These are phyloP conservation scores for Drosophila gunungcola DNA, from an alignment of 1,140 invertebrate species.

Conservation along the genomic window DNA sequence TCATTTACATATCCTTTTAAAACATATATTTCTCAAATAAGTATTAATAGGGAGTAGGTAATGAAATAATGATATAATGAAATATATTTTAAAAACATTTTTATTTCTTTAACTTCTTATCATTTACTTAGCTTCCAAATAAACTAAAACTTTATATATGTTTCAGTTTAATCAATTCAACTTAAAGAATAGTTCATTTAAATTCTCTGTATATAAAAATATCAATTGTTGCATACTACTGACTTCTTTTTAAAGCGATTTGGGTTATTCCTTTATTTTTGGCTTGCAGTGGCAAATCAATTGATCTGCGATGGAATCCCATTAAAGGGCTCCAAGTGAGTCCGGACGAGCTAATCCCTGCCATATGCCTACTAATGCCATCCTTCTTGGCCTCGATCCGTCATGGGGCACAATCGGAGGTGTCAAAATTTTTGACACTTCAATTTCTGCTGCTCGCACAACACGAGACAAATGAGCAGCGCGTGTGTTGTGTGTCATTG, in stretches of 20 bases:
- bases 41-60: too few relatives aligned
- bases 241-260: constrained; percentile 14
- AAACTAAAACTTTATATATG: too few relatives aligned
- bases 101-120: too few relatives aligned
- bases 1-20: neutral
- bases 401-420: constrained; percentile 71
- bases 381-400: constrained; percentile 64
- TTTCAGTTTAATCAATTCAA: too few relatives aligned
- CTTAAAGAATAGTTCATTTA: too few relatives aligned
- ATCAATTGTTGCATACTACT: neutral
- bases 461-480: constrained; percentile 73
- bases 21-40: too few relatives aligned
- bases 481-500: constrained; percentile 57
- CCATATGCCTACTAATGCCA: constrained; percentile 33
- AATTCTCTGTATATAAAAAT: too few relatives aligned
- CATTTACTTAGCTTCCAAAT: too few relatives aligned
- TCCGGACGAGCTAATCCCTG: constrained; percentile 27
- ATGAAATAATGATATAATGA: neutral
- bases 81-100: too few relatives aligned
- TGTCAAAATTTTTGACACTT: constrained; percentile 81
- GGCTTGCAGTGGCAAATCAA: neutral
- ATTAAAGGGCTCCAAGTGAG: constrained; percentile 16
- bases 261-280: neutral
- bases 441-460: constrained; percentile 63
- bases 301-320: constrained; percentile 12